These are phyloP conservation scores for Sylvia borin DNA, from an alignment of 2,797 vertebrate species.

Conservation along the genomic window DNA sequence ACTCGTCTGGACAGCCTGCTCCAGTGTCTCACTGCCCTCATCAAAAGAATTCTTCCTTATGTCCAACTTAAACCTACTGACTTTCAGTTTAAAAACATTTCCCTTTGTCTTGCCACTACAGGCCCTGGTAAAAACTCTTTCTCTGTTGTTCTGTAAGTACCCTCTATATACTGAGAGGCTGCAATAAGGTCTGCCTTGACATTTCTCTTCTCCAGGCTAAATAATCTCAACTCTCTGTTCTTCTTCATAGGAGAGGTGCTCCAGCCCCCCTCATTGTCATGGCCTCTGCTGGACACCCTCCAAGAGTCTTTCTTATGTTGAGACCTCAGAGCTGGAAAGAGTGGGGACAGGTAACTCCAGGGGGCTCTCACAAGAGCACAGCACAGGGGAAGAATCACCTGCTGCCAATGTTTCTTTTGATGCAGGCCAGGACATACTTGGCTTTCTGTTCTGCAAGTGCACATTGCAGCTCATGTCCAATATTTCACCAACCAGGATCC, in stretches of 20 bases:
- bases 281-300: neutral
- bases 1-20: neutral
- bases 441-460: neutral
- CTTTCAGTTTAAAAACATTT: neutral
- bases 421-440: neutral
- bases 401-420: neutral
- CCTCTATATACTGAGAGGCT: neutral
- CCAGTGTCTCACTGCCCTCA: neutral
- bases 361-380: neutral
- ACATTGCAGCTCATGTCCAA: neutral
- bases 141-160: neutral
- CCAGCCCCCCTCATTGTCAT: neutral
- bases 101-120: neutral
- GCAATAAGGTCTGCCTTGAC: neutral
- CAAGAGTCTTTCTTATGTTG: neutral
- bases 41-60: neutral
- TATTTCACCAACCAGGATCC: neutral
- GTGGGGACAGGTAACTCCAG: neutral
- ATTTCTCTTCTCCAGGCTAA: neutral
- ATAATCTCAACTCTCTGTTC: neutral
- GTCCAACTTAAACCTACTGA: neutral
- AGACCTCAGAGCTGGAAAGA: neutral
- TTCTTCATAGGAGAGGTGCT: neutral
- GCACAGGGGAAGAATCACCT: neutral
- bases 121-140: neutral